Evolutionary conservation across 2,888 invertebrate genomes (phyloP), one percentile per base, ranked within the genome.

Genomic region (Drosophila siamana): DNA sequence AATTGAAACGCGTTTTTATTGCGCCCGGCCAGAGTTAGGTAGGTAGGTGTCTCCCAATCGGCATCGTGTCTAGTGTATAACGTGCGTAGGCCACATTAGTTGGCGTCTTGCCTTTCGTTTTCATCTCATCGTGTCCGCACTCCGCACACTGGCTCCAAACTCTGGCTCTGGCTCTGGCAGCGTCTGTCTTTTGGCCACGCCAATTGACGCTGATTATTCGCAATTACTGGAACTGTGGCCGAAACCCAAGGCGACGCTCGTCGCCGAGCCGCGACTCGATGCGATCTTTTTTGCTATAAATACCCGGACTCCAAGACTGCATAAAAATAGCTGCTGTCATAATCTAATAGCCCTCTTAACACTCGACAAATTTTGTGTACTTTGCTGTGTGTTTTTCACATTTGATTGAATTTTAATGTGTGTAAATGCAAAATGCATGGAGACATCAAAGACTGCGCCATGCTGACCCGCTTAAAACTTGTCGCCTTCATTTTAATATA

Each of bases 1-100:
- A 85, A 85, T 85, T 86, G 85, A 85, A 85, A 84, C 88, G 85
- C 73, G 74, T 81, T 83, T 80, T 78, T 78, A 73, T 75, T 74
- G 64, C 75, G 61, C 56, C 73, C 68, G n/a, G n/a, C n/a, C n/a
- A n/a, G n/a, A n/a, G n/a, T n/a, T n/a, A n/a, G 75, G 70, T 67
- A 74, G 76, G 76, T 24, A 43, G 52, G 13, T 59, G 33, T 33
- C 33, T 28, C 9, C 11, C 33, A 4, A n/a, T n/a, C n/a, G n/a
- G n/a, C n/a, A n/a, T n/a, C n/a, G n/a, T n/a, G n/a, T n/a, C n/a
- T n/a, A n/a, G n/a, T n/a, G n/a, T n/a, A 38, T 55, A 59, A 69
- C 61, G 62, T 78, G 85, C 87, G 89, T 85, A 86, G 89, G 89
- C 80, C 76, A 83, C 61, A 67, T 70, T 59, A 64, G 44, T 59